Conservation (phyloP, 2,888 invertebrate species). For the Cryptophagus acutangulus region DNA sequence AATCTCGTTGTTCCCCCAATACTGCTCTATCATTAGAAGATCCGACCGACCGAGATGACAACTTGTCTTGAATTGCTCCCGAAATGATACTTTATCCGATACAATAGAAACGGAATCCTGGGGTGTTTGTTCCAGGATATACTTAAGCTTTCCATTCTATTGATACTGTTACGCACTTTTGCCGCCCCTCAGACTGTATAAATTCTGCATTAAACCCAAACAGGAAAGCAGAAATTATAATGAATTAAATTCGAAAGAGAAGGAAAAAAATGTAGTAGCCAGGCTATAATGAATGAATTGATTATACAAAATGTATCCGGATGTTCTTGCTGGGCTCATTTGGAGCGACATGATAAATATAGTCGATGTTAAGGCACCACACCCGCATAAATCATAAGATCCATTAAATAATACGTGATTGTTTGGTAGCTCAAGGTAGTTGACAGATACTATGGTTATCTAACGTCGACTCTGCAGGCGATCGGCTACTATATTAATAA, state of each 20-base stretch:
- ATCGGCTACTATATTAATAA: slow-evolving; percentile 36
- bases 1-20: slow-evolving; percentile 23
- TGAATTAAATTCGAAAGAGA: not conserved
- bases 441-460: slow-evolving; percentile 39
- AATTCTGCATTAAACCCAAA: not conserved
- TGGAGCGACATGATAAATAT: slow-evolving; percentile 27
- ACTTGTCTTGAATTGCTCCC: slow-evolving; percentile 31
- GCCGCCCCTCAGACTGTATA: not conserved
- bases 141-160: slow-evolving; percentile 18
- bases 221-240: not conserved
- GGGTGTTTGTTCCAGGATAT: slow-evolving; percentile 35
- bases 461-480: slow-evolving; percentile 36
- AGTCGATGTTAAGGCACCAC: slow-evolving; percentile 26
- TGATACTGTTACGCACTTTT: slow-evolving; percentile 20
- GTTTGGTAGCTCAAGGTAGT: slow-evolving; percentile 38
- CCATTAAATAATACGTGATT: slow-evolving; percentile 37
- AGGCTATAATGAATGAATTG: slow-evolving; percentile 11
- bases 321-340: slow-evolving; percentile 23
- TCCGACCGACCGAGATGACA: slow-evolving; percentile 31
- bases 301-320: slow-evolving; percentile 22
- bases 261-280: slow-evolving; percentile 4
- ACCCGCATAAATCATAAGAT: slow-evolving; percentile 39
- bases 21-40: slow-evolving; percentile 30
- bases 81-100: slow-evolving; percentile 35
- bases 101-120: slow-evolving; percentile 30